Evolutionary conservation across 2,113 vertebrate genomes (phyloP), one percentile per base, ranked within the genome.

Genomic region (Glareola pratincola): DNA sequence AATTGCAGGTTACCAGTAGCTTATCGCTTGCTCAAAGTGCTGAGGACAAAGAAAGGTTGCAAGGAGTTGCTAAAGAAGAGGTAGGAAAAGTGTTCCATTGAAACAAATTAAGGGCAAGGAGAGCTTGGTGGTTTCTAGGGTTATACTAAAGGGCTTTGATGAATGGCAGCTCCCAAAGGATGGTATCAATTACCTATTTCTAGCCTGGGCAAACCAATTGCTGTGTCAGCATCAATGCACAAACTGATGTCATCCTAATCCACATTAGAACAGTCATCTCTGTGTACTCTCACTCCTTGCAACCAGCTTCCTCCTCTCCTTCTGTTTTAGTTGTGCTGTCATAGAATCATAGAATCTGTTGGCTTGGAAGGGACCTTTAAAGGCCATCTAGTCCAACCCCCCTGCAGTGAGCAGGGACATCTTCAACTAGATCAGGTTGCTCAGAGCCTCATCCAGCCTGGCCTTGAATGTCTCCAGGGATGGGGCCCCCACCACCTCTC

Each of bases 101-200:
- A 91, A 92, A 90, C 64, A 96, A 93, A 88, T 74, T 63, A 80
- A 93, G 60, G 64, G 39, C 32, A 75, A 77, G 43, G 72, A 90
- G 54, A 95, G 41, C 54, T 10, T 71, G 30, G 64, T 72, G 79
- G 68, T 93, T 94, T 91, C 88, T 74, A 78, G 59, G 54, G 37
- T 67, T 95, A 29, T 53, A 41, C 75, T 76, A 60, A 79, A 66
- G 45, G 37, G 45, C n/a, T 96, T 88, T 86, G 50, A 88, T 88
- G 78, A 85, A 77, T 0, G 0, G 85, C 71, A 86, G 41, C 50
- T 94, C 72, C 47, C 75, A 67, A 69, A 76, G 78, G 79, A 76
- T 69, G 78, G 75, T 62, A 93, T 90, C 74, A 96, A 83, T 93
- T 93, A 66, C 24, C 92, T 73, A n/a, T 73, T 90, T 90, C 81